Base-by-base conservation (phyloP, 2,888 invertebrate species). In the Augochlorella aurata region DNA sequence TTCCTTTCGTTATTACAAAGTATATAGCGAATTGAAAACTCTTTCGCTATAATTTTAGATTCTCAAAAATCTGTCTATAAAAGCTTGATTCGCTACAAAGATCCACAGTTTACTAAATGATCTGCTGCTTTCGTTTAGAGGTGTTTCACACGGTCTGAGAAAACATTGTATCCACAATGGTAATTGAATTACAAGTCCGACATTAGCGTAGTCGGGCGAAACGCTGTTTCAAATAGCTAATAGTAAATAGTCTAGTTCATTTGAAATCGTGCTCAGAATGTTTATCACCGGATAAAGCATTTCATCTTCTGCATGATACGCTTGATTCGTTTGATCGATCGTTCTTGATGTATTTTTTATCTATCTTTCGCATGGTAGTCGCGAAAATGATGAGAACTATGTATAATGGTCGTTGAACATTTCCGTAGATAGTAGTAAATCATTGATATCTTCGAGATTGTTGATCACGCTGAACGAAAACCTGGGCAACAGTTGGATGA, bases 401-500 rank as follows among this genome's bases (percentile, higher is more conserved):
- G n/a, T n/a, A n/a, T 38, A 38, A 38, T 38, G 38, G 38, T 4
- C 38, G 38, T 0, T 38, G 38, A 38, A 38, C 38, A 38, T 66
- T 88, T 83, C 75, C 65, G 38, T n/a, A 24, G 72, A 71, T 72
- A 80, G 76, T 65, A 49, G 65, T 70, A 47, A 29, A 72, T 85
- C 81, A 81, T 78, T 79, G 12, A 49, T 54, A 71, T 76, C 76
- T 29, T 68, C 50, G 24, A 61, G 66, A 70, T 14, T 50, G 73
- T 79, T n/a, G 47, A 67, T 47, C 38, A 47, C 1, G 18, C 18
- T 50, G 38, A 38, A 38, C 38, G 38, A 0, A 38, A 38, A 38
- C 38, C 38, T 38, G 5, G 38, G 38, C 38, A 38, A 38, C 4
- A 38, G 38, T 38, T 38, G 45, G 49, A 70, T 29, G 47, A 14